Base-by-base conservation (phyloP, 2,113 vertebrate genomes). In the Malaclemys terrapin region DNA sequence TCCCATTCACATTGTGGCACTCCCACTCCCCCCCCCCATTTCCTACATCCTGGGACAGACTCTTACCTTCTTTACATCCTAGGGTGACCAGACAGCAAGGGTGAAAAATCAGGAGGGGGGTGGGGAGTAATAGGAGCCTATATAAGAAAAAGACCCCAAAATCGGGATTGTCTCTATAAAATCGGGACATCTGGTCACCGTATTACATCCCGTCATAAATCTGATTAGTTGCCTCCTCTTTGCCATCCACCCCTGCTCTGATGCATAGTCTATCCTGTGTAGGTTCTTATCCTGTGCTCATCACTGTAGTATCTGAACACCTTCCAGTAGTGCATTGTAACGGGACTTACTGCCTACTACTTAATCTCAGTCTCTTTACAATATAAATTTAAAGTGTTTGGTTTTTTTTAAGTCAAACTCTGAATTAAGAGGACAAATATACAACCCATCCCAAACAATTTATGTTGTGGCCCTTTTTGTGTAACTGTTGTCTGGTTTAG, bases 301-400 rank as follows among this genome's bases (percentile, higher is more conserved):
- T 22, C 65, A 72, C 17, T 17, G 38, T 72, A 72, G 35, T 72
- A 38, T 38, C 19, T 38, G n/a, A 22, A 72, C 3, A 4, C n/a
- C n/a, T 0, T 38, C 42, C 1, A 82, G 31, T 54, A 16, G 53
- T 56, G 52, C 80, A 35, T 42, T 38, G 22, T 94, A 87, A 81
- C 4, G 10, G 12, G 42, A 24, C 19, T n/a, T 27, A 27, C 10
- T 31, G 10, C 38, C 49, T 50, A 3, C 57, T 7, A 0, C 24
- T 57, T 53, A 6, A 54, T 53, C 69, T 5, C 35, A 22, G 82
- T n/a, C 65, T 84, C 54, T 22, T 2, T 22, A 16, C 53, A 80
- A 11, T 75, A 11, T 50, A 87, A 88, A 82, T 85, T 85, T 19
- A 75, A 57, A 17, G 19, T 52, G 56, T 45, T 45, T 45, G 29